Percentiles rank a stretch among this genome's conserved stretches.
Conservation (phyloP, 2,888 invertebrate genomes). For the Nemotelus pantherinus region DNA sequence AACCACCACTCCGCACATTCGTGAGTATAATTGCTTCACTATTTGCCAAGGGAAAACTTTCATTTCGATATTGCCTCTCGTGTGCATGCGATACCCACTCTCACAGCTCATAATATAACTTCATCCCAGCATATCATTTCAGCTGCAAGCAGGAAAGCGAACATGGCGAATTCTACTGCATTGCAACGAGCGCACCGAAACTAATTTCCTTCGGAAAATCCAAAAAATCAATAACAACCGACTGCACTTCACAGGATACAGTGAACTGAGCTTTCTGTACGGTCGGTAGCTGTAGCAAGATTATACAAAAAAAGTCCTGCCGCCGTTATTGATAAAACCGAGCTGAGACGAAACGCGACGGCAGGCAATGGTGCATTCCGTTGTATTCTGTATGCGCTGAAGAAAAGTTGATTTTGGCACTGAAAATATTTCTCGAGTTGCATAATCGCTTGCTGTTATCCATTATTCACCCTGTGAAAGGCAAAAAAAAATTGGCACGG, state of each 20-base stretch:
- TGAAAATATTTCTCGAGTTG: constrained; percentile 38
- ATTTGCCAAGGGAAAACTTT: constrained; percentile 30
- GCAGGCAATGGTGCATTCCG: not conserved
- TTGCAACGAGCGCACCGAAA: constrained; percentile 43
- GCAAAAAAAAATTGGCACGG: constrained; percentile 30
- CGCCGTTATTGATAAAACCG: not conserved
- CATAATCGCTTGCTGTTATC: constrained; percentile 29
- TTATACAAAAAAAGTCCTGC: not conserved
- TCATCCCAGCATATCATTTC: constrained; percentile 16
- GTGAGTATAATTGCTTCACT: constrained; percentile 17
- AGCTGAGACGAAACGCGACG: not conserved
- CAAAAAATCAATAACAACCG: constrained; percentile 30
- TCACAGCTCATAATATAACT: not conserved
- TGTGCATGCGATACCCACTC: not conserved
- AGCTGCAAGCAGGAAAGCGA: not conserved
- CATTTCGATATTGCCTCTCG: constrained; percentile 34
- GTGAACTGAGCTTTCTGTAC: not conserved
- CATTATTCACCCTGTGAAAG: constrained; percentile 26
- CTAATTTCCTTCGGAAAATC: constrained; percentile 33
- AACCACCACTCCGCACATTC: no score
- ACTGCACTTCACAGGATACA: not conserved
- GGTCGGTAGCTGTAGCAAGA: no score
- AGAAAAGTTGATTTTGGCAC: constrained; percentile 42
- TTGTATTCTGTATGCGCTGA: not conserved
- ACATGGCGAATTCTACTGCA: constrained; percentile 29